phyloP scores from a whole-genome alignment of 35 echinoderm and acorn worm genomes.

The Heliocidaris tuberculata region DNA sequence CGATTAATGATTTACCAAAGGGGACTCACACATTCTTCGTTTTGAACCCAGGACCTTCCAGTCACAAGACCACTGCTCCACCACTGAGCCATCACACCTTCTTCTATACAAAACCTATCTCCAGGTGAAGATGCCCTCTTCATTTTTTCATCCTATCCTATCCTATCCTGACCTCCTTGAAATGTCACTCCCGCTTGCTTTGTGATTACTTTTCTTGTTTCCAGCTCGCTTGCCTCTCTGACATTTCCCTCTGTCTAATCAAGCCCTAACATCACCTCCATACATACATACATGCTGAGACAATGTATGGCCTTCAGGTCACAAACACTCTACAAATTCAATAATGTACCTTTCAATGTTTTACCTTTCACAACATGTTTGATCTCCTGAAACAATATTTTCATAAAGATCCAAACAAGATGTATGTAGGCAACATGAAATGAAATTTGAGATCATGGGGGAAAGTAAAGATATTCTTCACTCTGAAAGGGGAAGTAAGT shows the following conservation, averaged over 20 bases:
- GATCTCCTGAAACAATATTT: no score
- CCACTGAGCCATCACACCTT: no score
- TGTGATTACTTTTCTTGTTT: neutral
- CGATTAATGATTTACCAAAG: no score
- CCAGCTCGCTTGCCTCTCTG: neutral
- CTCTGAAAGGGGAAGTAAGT: no score
- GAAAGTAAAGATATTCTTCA: no score
- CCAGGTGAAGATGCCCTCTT: neutral
- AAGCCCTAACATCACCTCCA: neutral
- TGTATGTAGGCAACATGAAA: no score
- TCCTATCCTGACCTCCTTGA: neutral
- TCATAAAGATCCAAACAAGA: no score
- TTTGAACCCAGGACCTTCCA: no score
- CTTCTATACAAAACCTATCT: neutral
- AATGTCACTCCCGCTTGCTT: neutral
- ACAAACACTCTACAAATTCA: neutral
- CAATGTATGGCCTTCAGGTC: neutral
- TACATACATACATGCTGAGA: neutral
- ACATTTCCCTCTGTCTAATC: neutral
- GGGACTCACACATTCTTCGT: no score
- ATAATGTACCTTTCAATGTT: neutral
- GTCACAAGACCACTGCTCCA: no score
- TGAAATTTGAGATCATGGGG: no score
- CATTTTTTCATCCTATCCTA: neutral
- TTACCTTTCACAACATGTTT: no score